phyloP scores from a whole-genome alignment of 2,888 invertebrate genomes.

The Sinhomidia bicolor region DNA sequence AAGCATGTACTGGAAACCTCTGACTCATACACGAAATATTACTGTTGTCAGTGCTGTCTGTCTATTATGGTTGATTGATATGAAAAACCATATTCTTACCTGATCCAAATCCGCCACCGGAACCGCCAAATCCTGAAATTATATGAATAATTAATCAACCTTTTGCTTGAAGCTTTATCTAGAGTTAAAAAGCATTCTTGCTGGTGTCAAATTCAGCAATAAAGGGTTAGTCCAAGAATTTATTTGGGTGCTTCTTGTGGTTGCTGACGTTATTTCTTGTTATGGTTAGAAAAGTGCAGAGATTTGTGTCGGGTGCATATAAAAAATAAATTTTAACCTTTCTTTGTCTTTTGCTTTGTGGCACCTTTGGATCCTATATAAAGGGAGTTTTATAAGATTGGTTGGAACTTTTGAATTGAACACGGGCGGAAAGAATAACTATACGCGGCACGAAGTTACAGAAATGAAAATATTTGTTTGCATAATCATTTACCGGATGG shows the following conservation, averaged over 20 bases:
- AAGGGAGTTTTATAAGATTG: background rate
- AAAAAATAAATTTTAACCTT: conserved; percentile 24
- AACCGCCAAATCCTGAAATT: conserved; percentile 47
- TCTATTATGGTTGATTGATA: too few species aligned
- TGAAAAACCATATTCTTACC: too few species aligned
- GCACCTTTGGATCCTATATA: background rate
- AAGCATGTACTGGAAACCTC: background rate
- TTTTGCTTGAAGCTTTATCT: background rate
- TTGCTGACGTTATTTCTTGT: background rate
- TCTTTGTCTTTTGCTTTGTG: background rate
- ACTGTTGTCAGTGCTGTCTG: background rate
- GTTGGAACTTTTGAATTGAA: too few species aligned
- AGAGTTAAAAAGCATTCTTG: background rate
- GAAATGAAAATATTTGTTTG: too few species aligned
- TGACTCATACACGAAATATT: background rate
- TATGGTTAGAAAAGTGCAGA: background rate
- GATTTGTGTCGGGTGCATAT: background rate
- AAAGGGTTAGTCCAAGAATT: background rate
- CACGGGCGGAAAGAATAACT: too few species aligned
- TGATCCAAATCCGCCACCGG: conserved; percentile 49
- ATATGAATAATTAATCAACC: too few species aligned
- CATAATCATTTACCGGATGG: conserved; percentile 2
- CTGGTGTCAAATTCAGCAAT: conserved; percentile 46
- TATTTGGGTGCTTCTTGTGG: background rate
- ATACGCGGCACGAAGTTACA: too few species aligned